Percentiles rank a stretch among this genome's conserved stretches.
Conservation (phyloP, 2,797 vertebrate genomes). For the Steatocranus sp. region DNA sequence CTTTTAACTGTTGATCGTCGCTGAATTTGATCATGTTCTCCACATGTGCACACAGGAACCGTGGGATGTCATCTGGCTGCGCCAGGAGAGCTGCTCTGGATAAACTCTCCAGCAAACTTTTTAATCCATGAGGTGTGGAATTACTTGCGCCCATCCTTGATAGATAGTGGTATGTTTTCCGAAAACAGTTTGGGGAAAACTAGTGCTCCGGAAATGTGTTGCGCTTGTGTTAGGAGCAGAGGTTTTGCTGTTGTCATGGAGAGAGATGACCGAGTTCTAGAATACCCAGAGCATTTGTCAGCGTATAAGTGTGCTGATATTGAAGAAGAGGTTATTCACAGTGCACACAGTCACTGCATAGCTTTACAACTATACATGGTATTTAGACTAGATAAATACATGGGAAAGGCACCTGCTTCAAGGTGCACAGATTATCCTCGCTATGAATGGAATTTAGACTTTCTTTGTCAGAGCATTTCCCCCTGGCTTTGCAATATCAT, state of each 20-base stretch:
- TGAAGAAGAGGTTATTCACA: not conserved
- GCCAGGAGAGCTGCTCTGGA: not conserved
- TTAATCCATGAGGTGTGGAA: not conserved
- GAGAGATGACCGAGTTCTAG: not conserved
- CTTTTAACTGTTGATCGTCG: not conserved
- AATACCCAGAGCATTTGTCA: not conserved
- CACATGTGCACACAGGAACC: not conserved
- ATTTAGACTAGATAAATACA: not conserved
- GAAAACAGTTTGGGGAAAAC: not conserved
- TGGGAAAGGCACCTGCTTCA: not conserved
- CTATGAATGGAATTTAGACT: not conserved
- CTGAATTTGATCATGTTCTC: not conserved
- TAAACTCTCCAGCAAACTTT: not conserved
- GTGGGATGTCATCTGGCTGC: not conserved
- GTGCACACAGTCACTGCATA: not conserved
- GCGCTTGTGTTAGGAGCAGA: not conserved
- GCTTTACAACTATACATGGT: not conserved
- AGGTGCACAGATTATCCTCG: not conserved
- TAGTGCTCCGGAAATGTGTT: not conserved
- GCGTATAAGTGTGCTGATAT: not conserved
- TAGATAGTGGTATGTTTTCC: not conserved
- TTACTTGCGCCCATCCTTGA: not conserved
- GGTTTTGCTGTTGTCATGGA: not conserved
- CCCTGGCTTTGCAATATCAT: not conserved
- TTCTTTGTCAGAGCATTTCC: not conserved